Evolutionary conservation across 2,888 invertebrate species (phyloP), one percentile per base, ranked within the genome.

Genomic region (Cremastinae sp.): DNA sequence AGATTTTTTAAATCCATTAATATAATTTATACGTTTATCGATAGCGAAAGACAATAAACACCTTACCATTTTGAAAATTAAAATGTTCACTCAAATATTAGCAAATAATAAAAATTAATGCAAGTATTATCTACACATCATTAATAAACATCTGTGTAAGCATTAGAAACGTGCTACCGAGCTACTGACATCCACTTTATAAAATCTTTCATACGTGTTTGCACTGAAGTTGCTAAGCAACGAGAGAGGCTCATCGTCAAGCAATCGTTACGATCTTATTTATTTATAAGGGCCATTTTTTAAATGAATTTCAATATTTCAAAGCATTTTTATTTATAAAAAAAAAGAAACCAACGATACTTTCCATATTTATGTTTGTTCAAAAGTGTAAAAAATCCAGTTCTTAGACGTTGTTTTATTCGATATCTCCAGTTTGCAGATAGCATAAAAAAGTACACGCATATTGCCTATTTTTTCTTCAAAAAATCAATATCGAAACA

Each of bases 401-500:
- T 61, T 9, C 12, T 61, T 61, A 49, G 71, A 65, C 71, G 54
- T 28, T 28, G 28, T 28, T 28, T 28, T 28, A 28, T 28, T 28
- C 5, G 2, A 5, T n/a, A n/a, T n/a, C n/a, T 65, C 38, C 53
- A 65, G 59, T 66, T 66, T 43, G 61, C 61, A 43, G 61, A 61
- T 53, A 75, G 66, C 66, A 72, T 75, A 75, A 65, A 72, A 75
- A 72, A 75, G 75, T 75, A 70, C 69, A 49, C 69, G 66, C 59
- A 65, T 61, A 49, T 66, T 75, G 71, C 61, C n/a, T 62, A 28
- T 41, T 62, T 51, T 47, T 38, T 34, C 49, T 58, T 56, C 45
- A n/a, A 1, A 22, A 20, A 58, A 64, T 43, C 41, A 51, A 22
- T 59, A n/a, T 59, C 20, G 8, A 36, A 51, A 28, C 14, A n/a